Conservation (phyloP, 2,888 invertebrate genomes). For the Lepidochrysops patricia region DNA sequence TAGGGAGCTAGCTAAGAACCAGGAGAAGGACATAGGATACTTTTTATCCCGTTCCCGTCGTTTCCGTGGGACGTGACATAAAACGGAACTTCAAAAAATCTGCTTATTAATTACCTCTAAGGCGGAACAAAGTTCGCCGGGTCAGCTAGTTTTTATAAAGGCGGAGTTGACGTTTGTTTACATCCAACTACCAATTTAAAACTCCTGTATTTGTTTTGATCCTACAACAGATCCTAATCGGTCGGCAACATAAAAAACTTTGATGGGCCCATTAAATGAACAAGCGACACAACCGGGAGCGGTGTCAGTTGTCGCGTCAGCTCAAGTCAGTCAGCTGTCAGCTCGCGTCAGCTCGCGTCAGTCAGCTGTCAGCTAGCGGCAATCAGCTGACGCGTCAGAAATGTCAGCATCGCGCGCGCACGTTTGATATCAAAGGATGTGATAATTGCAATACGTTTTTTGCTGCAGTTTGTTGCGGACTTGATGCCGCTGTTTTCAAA, state of each 20-base stretch:
- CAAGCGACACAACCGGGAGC: not conserved
- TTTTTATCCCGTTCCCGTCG: too few species aligned
- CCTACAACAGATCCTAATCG: not conserved
- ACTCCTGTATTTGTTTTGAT: too few species aligned
- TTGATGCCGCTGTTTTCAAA: too few species aligned
- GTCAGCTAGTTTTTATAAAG: too few species aligned
- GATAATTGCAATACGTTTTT: not conserved
- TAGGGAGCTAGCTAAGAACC: too few species aligned
- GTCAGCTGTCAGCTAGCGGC: slow-evolving; percentile 17
- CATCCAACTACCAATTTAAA: too few species aligned
- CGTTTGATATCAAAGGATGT: slow-evolving; percentile 18
- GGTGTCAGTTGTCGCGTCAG: not conserved
- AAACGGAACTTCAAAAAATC: too few species aligned
- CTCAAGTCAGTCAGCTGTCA: slow-evolving; percentile 6
- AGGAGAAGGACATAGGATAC: too few species aligned
- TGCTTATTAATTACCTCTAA: too few species aligned
- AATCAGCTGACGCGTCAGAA: slow-evolving; percentile 15
- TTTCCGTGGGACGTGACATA: too few species aligned
- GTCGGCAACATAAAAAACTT: not conserved
- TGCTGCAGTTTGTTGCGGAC: not conserved
- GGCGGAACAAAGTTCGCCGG: too few species aligned
- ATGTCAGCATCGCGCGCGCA: not conserved
- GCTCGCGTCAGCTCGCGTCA: not conserved
- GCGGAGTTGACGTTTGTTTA: too few species aligned
- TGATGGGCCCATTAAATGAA: not conserved